A percentile compares a stretch with the other conserved stretches of the same genome.
These are phyloP conservation scores for Eulemur mongoz DNA, from an alignment of 2,797 vertebrate species.

Conservation along the genomic window DNA sequence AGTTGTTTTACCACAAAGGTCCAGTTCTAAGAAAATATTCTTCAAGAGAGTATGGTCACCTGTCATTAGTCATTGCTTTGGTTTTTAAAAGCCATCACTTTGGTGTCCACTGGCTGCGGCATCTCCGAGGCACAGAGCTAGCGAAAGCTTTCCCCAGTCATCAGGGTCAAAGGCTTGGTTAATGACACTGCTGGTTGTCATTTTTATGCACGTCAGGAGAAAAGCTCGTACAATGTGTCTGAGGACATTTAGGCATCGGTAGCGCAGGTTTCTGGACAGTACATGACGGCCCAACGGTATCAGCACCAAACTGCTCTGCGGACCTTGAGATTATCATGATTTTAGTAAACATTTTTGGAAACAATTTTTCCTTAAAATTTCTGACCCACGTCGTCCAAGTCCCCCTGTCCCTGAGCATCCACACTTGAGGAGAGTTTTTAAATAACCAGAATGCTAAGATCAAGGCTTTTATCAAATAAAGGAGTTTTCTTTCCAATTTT, in stretches of 20 bases:
- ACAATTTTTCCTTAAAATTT: background rate
- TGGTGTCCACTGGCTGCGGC: background rate
- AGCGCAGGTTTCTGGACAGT: background rate
- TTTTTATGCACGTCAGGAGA: background rate
- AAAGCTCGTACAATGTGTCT: background rate
- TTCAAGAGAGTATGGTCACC: background rate
- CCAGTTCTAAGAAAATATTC: background rate
- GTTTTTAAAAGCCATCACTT: background rate
- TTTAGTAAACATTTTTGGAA: background rate
- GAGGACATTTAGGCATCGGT: background rate
- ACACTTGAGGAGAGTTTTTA: background rate
- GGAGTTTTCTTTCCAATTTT: background rate
- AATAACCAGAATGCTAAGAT: background rate
- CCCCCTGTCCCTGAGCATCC: too few relatives aligned
- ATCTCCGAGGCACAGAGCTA: background rate
- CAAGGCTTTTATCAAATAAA: background rate
- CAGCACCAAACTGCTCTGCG: background rate
- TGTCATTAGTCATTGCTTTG: background rate
- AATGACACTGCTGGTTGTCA: too few relatives aligned
- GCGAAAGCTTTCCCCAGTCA: background rate
- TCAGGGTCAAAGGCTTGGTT: background rate
- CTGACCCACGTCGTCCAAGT: background rate
- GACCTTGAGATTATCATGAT: background rate
- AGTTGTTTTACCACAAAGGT: background rate
- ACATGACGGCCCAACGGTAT: background rate